Evolutionary conservation across 2,113 vertebrate species (phyloP).

Genomic region (Sus scrofa): DNA sequence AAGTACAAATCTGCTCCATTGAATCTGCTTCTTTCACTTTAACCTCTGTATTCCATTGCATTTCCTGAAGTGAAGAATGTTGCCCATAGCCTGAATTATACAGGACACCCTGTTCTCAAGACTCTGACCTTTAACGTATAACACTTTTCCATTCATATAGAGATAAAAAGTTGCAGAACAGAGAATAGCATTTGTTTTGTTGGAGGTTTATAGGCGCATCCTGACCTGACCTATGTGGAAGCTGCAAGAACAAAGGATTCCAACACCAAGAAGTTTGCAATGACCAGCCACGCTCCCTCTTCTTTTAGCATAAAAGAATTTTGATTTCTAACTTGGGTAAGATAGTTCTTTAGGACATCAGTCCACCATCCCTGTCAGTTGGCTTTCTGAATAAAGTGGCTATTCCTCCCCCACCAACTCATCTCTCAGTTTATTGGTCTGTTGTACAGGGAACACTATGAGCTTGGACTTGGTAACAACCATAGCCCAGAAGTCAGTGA

Average conservation of each 20-base stretch:
- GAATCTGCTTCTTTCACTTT: neutral
- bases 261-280: neutral
- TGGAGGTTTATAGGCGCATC: neutral
- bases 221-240: neutral
- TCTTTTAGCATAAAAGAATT: neutral
- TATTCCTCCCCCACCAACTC: neutral
- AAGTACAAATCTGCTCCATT: neutral
- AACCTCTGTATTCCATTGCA: neutral
- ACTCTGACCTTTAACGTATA: neutral
- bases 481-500: fast-evolving
- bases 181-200: neutral
- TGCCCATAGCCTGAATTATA: neutral
- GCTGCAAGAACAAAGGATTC: neutral
- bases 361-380: neutral
- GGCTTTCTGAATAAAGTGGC: neutral
- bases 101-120: neutral
- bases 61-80: neutral
- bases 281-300: neutral
- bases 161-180: neutral
- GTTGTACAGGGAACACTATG: fast-evolving
- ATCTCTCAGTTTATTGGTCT: neutral
- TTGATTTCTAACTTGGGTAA: neutral
- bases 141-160: neutral
- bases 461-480: fast-evolving
- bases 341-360: neutral